These are phyloP conservation scores for Indicator maculatus DNA, from an alignment of 2,113 vertebrate species.

Conservation along the genomic window DNA sequence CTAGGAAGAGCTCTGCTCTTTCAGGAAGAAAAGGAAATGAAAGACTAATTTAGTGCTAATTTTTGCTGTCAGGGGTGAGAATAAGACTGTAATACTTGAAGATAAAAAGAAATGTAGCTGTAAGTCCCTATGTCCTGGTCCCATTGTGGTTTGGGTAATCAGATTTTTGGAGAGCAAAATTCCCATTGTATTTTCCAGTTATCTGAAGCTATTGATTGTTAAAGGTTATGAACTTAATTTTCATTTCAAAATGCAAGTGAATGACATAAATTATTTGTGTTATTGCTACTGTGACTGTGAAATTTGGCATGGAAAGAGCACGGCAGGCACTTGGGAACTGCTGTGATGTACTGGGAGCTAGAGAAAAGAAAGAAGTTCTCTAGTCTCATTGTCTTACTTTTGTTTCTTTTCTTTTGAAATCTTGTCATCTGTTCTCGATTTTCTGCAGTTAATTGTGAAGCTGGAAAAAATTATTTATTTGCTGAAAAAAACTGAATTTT, in stretches of 20 bases:
- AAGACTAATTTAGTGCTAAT: background rate
- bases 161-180: background rate
- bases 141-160: background rate
- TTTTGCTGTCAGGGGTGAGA: background rate
- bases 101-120: background rate
- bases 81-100: background rate
- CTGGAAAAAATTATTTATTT: background rate
- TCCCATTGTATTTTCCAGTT: background rate
- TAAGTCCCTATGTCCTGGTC: background rate
- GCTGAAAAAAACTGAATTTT: background rate
- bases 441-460: background rate
- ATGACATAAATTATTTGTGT: background rate
- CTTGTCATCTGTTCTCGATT: background rate
- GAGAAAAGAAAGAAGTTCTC: background rate
- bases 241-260: background rate
- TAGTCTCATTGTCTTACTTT: background rate
- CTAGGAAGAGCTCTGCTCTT: background rate
- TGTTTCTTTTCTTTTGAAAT: background rate
- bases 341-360: background rate
- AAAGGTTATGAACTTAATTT: background rate
- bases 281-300: background rate
- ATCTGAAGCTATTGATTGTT: background rate
- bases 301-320: background rate
- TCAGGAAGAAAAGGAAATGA: background rate
- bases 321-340: background rate